Conservation (phyloP, 2,888 invertebrate species). For the Lasius fuliginosus region DNA sequence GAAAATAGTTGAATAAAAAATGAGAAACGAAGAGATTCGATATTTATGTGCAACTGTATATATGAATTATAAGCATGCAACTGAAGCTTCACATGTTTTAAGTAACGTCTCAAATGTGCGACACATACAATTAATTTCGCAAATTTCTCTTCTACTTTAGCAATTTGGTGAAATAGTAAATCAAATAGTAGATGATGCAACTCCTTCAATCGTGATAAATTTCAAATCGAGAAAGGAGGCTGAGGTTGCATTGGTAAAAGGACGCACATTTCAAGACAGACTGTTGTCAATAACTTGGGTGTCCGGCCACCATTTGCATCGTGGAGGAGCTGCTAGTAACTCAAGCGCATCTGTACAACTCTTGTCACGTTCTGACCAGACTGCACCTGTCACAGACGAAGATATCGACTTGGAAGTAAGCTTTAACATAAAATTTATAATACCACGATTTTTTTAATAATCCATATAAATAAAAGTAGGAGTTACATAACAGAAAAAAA, state of each 20-base stretch:
- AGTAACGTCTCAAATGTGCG: constrained; percentile 89
- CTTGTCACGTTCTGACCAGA: constrained; percentile 82
- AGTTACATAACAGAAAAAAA: background rate
- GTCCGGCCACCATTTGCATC: constrained; percentile 84
- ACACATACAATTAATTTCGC: constrained; percentile 9
- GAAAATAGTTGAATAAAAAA: background rate
- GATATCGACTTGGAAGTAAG: constrained; percentile 84
- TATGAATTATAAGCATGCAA: background rate
- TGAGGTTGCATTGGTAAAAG: constrained; percentile 92
- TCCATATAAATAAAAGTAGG: background rate
- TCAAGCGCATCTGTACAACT: constrained; percentile 71
- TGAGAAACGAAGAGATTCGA: background rate
- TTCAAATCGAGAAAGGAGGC: constrained; percentile 93
- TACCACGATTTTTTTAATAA: background rate
- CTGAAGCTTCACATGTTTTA: background rate
- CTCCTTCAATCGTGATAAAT: constrained; percentile 92
- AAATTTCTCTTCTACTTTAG: constrained; percentile 86
- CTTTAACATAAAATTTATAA: background rate
- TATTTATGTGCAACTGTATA: background rate
- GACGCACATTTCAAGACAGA: constrained; percentile 91
- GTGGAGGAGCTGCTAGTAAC: constrained; percentile 86
- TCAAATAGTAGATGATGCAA: constrained; percentile 91
- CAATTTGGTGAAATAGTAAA: constrained; percentile 96
- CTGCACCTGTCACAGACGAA: constrained; percentile 80
- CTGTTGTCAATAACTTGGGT: constrained; percentile 87